Conservation (phyloP, 2,888 invertebrate genomes). For the Nematopogon swammerdamellus region DNA sequence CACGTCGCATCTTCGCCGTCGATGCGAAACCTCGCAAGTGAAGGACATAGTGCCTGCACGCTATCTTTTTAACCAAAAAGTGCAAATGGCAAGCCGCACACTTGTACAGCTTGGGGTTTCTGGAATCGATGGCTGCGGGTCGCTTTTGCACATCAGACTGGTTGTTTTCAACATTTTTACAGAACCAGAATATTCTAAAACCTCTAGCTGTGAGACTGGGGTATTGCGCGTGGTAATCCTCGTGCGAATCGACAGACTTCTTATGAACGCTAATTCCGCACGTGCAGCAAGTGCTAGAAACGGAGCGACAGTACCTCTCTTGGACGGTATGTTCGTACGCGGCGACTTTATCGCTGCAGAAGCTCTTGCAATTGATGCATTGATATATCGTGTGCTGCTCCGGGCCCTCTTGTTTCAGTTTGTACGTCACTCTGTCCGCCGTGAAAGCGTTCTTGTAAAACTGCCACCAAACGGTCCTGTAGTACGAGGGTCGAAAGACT, state of each 20-base stretch:
- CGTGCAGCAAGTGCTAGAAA: not conserved
- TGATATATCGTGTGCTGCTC: constrained; percentile 19
- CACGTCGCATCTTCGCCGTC: too few relatives aligned
- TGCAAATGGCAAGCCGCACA: too few relatives aligned
- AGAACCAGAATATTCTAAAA: not conserved
- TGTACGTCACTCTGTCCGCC: constrained; percentile 15
- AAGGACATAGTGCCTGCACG: too few relatives aligned
- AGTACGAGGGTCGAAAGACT: constrained; percentile 19
- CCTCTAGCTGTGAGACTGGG: not conserved
- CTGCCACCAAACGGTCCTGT: constrained; percentile 19
- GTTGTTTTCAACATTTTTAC: too few relatives aligned
- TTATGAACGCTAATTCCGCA: not conserved
- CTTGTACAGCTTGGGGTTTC: too few relatives aligned
- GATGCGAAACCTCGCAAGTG: too few relatives aligned
- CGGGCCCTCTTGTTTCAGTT: constrained; percentile 17
- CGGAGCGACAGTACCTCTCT: not conserved
- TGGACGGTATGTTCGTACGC: constrained; percentile 5
- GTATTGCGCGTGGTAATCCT: not conserved
- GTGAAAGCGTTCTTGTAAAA: constrained; percentile 21
- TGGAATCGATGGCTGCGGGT: too few relatives aligned
- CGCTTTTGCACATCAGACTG: too few relatives aligned
- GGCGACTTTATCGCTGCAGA: constrained; percentile 9
- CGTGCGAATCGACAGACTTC: not conserved
- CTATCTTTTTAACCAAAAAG: too few relatives aligned
- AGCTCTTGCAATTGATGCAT: constrained; percentile 18